Base-by-base conservation (phyloP, 2,113 vertebrate species). In the Equus quagga region DNA sequence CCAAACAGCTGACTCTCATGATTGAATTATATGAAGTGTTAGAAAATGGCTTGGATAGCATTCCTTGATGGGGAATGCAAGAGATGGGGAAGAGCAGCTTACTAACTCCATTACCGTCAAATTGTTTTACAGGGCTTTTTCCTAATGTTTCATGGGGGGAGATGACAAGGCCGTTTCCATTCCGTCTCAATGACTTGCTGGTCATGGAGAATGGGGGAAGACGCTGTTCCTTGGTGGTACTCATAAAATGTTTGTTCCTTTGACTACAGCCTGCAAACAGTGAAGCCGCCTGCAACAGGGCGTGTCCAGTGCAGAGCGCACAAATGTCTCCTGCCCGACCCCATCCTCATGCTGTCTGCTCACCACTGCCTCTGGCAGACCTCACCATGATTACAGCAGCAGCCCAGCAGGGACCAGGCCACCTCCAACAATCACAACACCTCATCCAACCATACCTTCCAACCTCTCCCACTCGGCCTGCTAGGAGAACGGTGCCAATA, bases 381-480 rank as follows among this genome's bases (percentile, higher is more conserved):
- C 90, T 95, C 85, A 49, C 51, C 10, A 0, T 18, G 81, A 94
- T 95, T 73, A 95, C 88, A 89, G 85, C 70, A 65, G 95, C 88
- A 94, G 94, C 96, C 73, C 96, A 67, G 69, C 49, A 14, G 98
- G 86, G 82, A 21, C 72, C 94, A 83, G 83, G 87, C 80, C 64
- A 97, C 90, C 96, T 97, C 96, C 93, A 93, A 92, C 73, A 82
- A 94, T 80, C 91, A 93, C 96, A 95, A 21, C 95, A 87, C 84
- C 91, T 96, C 96, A 73, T 97, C 92, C 96, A 96, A 41, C 86
- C 24, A 2, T 56, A 76, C 3, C 75, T 84, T 56, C 70, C 87
- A 88, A 60, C 24, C 54, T 97, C 89, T 92, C 89, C 81, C 58
- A 28, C 54, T 31, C 33, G 3, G 91, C 17, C 24, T 67, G 80